Evolutionary conservation across 2,113 vertebrate species (phyloP), one percentile per base, ranked within the genome.

Genomic region (Chauna torquata): DNA sequence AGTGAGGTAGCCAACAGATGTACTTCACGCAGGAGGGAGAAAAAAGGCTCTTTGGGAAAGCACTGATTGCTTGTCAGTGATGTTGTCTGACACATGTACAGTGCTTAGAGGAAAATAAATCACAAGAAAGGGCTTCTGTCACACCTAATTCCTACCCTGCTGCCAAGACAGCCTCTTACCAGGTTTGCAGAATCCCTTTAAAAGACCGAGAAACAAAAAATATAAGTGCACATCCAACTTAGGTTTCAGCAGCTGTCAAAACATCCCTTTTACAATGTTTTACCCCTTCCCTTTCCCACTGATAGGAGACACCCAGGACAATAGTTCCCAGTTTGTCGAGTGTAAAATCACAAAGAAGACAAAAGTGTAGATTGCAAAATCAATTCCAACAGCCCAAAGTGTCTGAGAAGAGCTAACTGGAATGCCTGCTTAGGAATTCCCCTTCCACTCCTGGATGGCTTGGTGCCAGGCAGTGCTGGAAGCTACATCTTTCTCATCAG

Each of bases 361-460:
- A 8, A 92, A 96, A 92, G 57, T 49, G 84, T 34, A 86, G 49
- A 69, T 79, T 95, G 44, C 40, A 88, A 86, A 92, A 74, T 17
- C 57, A 79, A 82, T 92, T 94, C 76, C 86, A 94, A 42, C 65
- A 95, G 65, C 52, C 32, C n/a, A 78, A 88, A 80, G 71, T 32
- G 1, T 68, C 77, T 95, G 86, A 96, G 75, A 92, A 81, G 96
- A 84, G 1, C 76, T 94, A 69, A 49, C 57, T 93, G 86, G 83
- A 93, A 94, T 79, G 86, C 36, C 30, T 79, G 49, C 40, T 86
- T 45, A 88, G 96, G 94, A 96, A 96, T 96, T 97, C 95, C 96
- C 95, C 94, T 97, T 96, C 79, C 77, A 92, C 49, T 90, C 90
- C 88, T 92, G 88, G 45, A 65, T 97, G 93, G 91, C 84, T 64